These are phyloP conservation scores for Rana temporaria DNA, from an alignment of 2,113 vertebrate genomes.

Conservation along the genomic window DNA sequence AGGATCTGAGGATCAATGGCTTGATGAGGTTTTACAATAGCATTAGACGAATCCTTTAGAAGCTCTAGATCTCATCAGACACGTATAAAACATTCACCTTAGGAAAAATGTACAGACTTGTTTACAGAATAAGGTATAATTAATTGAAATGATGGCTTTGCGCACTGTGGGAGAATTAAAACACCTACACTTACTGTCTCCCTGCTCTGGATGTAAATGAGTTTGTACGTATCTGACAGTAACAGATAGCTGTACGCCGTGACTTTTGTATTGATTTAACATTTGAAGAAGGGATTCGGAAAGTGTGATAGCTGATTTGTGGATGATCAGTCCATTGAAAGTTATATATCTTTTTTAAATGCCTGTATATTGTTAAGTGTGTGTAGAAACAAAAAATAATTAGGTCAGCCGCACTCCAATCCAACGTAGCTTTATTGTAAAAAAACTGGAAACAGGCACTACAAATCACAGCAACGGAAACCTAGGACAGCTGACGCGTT, in stretches of 20 bases:
- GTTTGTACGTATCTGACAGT: neutral
- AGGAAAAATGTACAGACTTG: conserved; percentile 50
- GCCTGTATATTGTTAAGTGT: too few species aligned
- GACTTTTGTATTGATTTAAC: neutral
- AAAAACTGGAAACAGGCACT: too few species aligned
- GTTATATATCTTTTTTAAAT: too few species aligned
- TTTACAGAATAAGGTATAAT: conserved; percentile 36
- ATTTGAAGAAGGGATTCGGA: too few species aligned
- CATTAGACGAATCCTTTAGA: conserved; percentile 50
- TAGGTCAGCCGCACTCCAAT: too few species aligned
- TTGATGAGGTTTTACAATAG: conserved; percentile 53
- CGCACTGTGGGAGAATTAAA: conserved; percentile 34
- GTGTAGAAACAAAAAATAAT: too few species aligned
- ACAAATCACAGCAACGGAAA: too few species aligned
- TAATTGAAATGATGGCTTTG: conserved; percentile 41
- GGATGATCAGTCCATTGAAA: too few species aligned
- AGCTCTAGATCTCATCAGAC: conserved; percentile 46
- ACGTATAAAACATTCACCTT: conserved; percentile 48
- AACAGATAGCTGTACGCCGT: conserved; percentile 5
- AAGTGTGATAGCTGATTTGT: too few species aligned
- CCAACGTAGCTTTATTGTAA: too few species aligned
- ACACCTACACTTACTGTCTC: neutral
- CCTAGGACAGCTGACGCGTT: too few species aligned
- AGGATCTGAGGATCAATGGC: conserved; percentile 55
- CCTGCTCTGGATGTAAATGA: conserved; percentile 5